These are phyloP conservation scores for Agrotis exclamationis DNA, from an alignment of 2,888 invertebrate species.

Conservation along the genomic window DNA sequence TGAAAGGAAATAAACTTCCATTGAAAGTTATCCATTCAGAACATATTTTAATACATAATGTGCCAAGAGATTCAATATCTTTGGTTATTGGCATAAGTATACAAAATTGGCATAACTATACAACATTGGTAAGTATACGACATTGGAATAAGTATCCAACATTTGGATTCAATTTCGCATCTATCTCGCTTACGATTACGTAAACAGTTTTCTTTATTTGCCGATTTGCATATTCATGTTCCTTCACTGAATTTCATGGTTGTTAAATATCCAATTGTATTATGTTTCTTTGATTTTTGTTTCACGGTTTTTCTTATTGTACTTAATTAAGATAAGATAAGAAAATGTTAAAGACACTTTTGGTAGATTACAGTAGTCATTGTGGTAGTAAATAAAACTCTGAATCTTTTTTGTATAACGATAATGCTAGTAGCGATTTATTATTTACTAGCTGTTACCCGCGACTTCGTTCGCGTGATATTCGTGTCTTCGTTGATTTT, in stretches of 20 bases:
- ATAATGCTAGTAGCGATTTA: neutral
- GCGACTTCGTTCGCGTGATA: too few species aligned
- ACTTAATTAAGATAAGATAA: neutral
- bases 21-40: conserved; percentile 44
- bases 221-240: conserved; percentile 4
- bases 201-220: conserved; percentile 39
- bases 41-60: conserved; percentile 34
- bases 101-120: conserved; percentile 15
- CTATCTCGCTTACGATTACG: conserved; percentile 1
- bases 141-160: conserved; percentile 40
- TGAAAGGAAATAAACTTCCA: conserved; percentile 40
- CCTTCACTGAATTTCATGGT: conserved; percentile 2
- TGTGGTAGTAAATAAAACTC: neutral
- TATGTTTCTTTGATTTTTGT: neutral
- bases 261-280: conserved; percentile 4
- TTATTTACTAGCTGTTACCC: too few species aligned
- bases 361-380: too few species aligned
- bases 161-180: conserved; percentile 32
- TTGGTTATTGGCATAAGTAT: conserved; percentile 48
- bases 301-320: neutral
- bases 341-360: too few species aligned
- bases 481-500: too few species aligned
- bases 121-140: conserved; percentile 18
- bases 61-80: conserved; percentile 54
- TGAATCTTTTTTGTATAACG: neutral